Base-by-base conservation (phyloP, 2,797 vertebrate genomes). In the Oryzias sinensis region DNA sequence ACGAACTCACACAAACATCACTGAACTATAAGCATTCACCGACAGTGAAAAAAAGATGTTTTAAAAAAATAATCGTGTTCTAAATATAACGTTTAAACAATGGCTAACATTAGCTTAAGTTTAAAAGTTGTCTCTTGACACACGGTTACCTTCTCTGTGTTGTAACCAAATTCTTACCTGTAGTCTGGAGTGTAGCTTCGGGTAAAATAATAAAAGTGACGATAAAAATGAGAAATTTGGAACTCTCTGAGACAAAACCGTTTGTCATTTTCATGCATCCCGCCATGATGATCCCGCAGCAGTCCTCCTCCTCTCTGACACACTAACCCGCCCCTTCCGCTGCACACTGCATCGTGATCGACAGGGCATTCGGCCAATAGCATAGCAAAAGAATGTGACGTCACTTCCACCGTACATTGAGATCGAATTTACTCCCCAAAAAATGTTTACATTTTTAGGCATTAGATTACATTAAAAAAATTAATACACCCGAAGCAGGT, bases 261-360 rank as follows among this genome's bases (percentile, higher is more conserved):
- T 51, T 74, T 46, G n/a, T 52, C 15, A 48, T 60, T 82, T 89
- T 91, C 86, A 80, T 90, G 86, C 62, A 72, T 87, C 88, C 88
- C 88, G 90, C 88, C 88, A 90, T 91, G 86, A 88, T 85, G 71
- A 61, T 7, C 60, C 22, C 42, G 16, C 37, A 59, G 25, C 9
- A 4, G n/a, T 55, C 57, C 65, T 43, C 48, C 51, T 43, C 33
- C 33, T 15, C 42, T 60, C 56, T 15, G 1, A 5, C 43, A 44
- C 15, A 57, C 42, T 0, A 37, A 1, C 60, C 79, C 70, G 56
- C 73, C 79, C 13, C 27, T 79, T 76, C 74, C 71, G 43, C 1
- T 56, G 56, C 1, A 20, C 6, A 13, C 14, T 22, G 4, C 14
- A n/a, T 1, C 6, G 24, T 66, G 75, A 76, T 45, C 56, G 18